A percentile compares a stretch with the other conserved stretches of the same genome.
Conservation (phyloP, 1,140 invertebrate genomes). For the Papilio xuthus region DNA sequence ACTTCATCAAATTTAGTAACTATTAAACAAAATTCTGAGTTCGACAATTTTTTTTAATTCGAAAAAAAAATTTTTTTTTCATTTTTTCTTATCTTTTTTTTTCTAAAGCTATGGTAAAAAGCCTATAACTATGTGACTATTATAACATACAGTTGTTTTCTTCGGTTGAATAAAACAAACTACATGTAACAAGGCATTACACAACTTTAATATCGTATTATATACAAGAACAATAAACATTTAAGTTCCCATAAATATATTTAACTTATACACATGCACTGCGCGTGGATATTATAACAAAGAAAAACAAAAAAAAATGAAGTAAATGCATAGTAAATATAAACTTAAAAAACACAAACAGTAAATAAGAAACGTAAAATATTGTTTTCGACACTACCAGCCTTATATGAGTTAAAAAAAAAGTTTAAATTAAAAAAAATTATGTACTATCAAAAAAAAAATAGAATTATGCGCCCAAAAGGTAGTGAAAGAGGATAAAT, state of each 20-base stretch:
- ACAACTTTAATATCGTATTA: conserved; percentile 68
- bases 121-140: background rate
- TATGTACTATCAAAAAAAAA: conserved; percentile 6
- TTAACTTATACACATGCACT: conserved; percentile 39
- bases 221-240: conserved; percentile 59
- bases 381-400: conserved; percentile 29
- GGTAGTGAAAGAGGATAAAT: no score
- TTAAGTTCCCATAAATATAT: conserved; percentile 45
- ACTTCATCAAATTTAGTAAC: no score
- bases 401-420: background rate
- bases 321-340: conserved; percentile 70
- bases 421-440: background rate
- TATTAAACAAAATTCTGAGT: no score
- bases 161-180: conserved; percentile 48
- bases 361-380: conserved; percentile 37
- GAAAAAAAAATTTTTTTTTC: no score
- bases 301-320: conserved; percentile 41
- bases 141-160: background rate
- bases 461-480: no score
- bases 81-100: no score
- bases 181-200: conserved; percentile 61
- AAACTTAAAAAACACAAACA: conserved; percentile 50
- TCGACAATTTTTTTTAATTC: no score
- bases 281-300: conserved; percentile 35
- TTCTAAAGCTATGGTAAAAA: no score